Percentiles rank a stretch among this genome's conserved stretches.
phyloP scores from a whole-genome alignment of 2,797 vertebrate species.

The Lutra lutra region DNA sequence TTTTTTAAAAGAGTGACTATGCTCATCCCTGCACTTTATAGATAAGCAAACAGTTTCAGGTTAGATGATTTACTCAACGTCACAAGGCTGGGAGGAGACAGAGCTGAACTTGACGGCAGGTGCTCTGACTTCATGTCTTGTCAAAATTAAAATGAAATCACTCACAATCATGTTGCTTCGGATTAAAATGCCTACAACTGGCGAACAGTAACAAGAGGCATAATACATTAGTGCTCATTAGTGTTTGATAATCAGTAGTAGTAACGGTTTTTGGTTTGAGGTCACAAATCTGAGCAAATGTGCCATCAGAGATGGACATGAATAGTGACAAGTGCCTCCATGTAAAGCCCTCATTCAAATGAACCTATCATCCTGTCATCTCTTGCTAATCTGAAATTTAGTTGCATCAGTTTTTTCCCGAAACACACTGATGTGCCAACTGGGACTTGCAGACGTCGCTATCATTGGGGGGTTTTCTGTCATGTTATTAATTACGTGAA shows the following conservation, averaged over 20 bases:
- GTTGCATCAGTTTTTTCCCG: not conserved
- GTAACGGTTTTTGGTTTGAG: not conserved
- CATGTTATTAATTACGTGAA: not conserved
- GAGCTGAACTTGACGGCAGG: not conserved
- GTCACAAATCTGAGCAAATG: not conserved
- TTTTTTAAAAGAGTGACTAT: not conserved
- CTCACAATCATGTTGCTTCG: not conserved
- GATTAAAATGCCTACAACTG: not conserved
- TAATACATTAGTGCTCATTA: not conserved
- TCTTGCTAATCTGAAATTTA: slow-evolving; percentile 24
- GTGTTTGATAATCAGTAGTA: not conserved
- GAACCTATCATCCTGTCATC: not conserved
- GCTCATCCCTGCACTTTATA: not conserved
- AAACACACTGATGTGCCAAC: not conserved
- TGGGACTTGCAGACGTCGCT: not conserved
- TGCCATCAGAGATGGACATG: not conserved
- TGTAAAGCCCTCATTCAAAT: not conserved
- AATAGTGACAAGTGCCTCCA: not conserved
- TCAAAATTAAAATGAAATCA: not conserved
- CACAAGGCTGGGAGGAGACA: not conserved
- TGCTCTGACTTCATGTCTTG: not conserved
- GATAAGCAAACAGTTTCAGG: not conserved
- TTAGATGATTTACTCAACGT: not conserved
- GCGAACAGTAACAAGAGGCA: not conserved
- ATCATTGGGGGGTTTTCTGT: not conserved